A percentile compares a stretch with the other conserved stretches of the same genome.
Evolutionary conservation across 2,888 invertebrate genomes (phyloP).

Genomic region (Pristionchus arcanus): DNA sequence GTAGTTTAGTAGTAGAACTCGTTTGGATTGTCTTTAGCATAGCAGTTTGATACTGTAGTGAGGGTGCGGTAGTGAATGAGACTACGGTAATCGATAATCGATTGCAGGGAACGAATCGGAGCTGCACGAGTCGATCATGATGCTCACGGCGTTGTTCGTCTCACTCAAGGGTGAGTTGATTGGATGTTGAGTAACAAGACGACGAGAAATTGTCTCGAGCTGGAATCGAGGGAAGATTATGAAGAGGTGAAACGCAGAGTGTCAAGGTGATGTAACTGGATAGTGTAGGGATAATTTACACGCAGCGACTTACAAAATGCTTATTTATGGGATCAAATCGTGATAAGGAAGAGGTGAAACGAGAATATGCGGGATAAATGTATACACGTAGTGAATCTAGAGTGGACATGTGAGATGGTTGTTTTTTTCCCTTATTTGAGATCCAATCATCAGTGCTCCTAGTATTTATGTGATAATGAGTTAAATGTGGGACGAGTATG

Average conservation of each 20-base stretch:
- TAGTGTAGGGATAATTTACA: too few relatives aligned
- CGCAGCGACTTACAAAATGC: not conserved
- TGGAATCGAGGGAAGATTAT: too few relatives aligned
- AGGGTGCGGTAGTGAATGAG: not conserved
- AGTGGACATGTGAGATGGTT: not conserved
- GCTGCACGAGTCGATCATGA: slow-evolving; percentile 81
- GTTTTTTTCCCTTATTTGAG: not conserved
- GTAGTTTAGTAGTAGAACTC: too few relatives aligned
- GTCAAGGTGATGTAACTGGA: too few relatives aligned
- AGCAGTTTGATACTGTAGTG: not conserved
- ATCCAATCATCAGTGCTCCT: not conserved
- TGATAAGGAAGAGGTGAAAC: not conserved
- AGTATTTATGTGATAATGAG: not conserved
- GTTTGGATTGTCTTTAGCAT: not conserved
- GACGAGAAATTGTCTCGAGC: too few relatives aligned
- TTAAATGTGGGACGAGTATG: not conserved
- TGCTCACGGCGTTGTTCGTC: slow-evolving; percentile 82
- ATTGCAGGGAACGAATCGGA: slow-evolving; percentile 77
- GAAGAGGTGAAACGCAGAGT: too few relatives aligned
- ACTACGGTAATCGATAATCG: slow-evolving; percentile 7
- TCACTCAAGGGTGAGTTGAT: slow-evolving; percentile 78
- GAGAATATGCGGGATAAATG: not conserved
- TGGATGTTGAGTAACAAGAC: too few relatives aligned
- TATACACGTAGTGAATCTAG: too few relatives aligned
- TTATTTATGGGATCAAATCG: not conserved